Evolutionary conservation across 2,888 invertebrate genomes (phyloP), one percentile per base, ranked within the genome.

Genomic region (Lithophane ornitopus): DNA sequence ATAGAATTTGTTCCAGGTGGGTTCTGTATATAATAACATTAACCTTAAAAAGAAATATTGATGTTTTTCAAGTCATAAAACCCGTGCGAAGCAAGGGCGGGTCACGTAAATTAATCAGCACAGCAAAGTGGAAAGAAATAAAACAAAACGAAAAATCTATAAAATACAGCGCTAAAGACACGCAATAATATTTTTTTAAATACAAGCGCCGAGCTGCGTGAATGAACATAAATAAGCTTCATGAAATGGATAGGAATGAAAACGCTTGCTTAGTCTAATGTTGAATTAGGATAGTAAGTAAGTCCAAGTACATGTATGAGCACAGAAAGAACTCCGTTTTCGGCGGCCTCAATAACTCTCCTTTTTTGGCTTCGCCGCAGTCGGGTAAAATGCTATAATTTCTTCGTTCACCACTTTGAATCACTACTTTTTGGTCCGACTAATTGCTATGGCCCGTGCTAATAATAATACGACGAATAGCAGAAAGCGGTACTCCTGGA

Each of bases 151-250:
- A n/a, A 76, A 11, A 34, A 28, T 22, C 16, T 34, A 26, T 19
- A n/a, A 70, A 22, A 28, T 22, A 58, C 16, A 22, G 39, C 39
- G 3, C 34, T 19, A 46, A 22, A 58, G 52, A n/a, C 6, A 59
- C 14, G 16, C 16, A 56, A 16, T 2, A 26, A 52, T 7, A 28
- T 12, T 49, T n/a, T n/a, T 49, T n/a, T n/a, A 1, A n/a, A 54
- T 6, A 34, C 26, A n/a, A 69, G 52, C 61, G 54, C 80, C n/a
- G 19, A 61, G 22, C 59, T 70, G 14, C 14, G 14, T 34, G 7
- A 74, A 39, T 39, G n/a, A n/a, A 26, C 4, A 22, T 14, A 71
- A 34, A 19, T 14, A 44, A 54, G 34, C n/a, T 16, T 39, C 9
- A 56, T 0, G 7, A 16, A 34, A 76, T 34, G 12, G 19, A 34